Evolutionary conservation across 2,797 vertebrate genomes (phyloP), one percentile per base, ranked within the genome.

Genomic region (Astyanax mexicanus): DNA sequence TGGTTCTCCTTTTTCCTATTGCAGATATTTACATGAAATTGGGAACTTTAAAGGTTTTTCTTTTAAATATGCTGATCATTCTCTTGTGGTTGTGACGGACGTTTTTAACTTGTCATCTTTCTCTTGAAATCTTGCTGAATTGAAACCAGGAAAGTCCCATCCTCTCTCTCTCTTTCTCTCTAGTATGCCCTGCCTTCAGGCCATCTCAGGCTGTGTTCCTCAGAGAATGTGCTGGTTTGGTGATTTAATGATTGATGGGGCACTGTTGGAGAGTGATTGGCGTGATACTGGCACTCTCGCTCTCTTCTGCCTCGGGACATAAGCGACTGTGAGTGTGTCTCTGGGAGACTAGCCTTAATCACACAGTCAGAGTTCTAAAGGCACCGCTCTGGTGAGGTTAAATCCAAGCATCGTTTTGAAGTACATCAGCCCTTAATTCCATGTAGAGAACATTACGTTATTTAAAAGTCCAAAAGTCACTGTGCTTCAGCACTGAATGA

Each of bases 211-310:
- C 35, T 21, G 32, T 38, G 32, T 35, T 37, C 27, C 55, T 61
- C 12, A 69, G 55, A 79, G 37, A 42, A 74, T 25, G 42, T 68
- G 42, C 54, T 54, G 42, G 4, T 52, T 42, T 10, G 15, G 51
- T 40, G 45, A 25, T 57, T 58, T 54, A 42, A 19, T 72, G 58
- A 80, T 44, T 76, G 68, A 75, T 61, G 57, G 35, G 51, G 38
- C 25, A 61, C 55, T 44, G 19, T 69, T 44, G 35, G 37, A 49
- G 54, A 66, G 61, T 73, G 69, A 73, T 19, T 25, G 21, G 37
- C 8, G 2, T 49, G 42, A 67, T 72, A 17, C 17, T 13, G 11
- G 11, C 29, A 21, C 42, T 66, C 52, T 72, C 40, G 65, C 71
- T 52, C 52, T 72, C 40, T 58, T 17, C 21, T 6, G 13, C 58